Conservation (phyloP, 2,888 invertebrate genomes). For the Schizaphis graminum region DNA sequence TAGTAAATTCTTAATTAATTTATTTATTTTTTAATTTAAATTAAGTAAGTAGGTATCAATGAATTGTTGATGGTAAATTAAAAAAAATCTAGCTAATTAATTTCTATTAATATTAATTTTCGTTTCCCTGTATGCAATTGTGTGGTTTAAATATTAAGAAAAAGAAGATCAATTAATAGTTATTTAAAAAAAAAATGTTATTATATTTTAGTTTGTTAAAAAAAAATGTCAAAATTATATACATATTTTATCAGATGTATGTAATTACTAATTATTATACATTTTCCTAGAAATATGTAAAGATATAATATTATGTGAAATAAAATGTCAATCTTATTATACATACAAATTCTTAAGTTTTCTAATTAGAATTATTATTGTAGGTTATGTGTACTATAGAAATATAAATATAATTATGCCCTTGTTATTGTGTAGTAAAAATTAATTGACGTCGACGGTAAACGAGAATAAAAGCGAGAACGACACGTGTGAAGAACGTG, state of each 20-base stretch:
- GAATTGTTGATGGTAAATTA: not conserved
- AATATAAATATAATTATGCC: not conserved
- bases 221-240: no score
- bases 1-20: no score
- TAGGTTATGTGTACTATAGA: not conserved
- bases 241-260: no score
- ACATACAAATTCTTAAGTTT: not conserved
- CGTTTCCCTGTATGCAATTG: not conserved
- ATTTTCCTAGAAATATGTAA: no score
- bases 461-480: conserved; percentile 1
- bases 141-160: not conserved
- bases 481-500: not conserved
- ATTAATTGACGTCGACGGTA: not conserved
- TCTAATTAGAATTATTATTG: not conserved
- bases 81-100: not conserved
- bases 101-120: not conserved
- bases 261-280: no score
- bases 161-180: not conserved
- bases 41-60: not conserved
- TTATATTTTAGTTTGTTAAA: no score
- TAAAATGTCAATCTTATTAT: not conserved
- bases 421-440: not conserved
- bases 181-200: not conserved
- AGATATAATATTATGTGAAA: not conserved
- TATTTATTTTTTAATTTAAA: not conserved